Base-by-base conservation (phyloP, 1,140 invertebrate genomes). In the Zaprionus tsacasi region DNA sequence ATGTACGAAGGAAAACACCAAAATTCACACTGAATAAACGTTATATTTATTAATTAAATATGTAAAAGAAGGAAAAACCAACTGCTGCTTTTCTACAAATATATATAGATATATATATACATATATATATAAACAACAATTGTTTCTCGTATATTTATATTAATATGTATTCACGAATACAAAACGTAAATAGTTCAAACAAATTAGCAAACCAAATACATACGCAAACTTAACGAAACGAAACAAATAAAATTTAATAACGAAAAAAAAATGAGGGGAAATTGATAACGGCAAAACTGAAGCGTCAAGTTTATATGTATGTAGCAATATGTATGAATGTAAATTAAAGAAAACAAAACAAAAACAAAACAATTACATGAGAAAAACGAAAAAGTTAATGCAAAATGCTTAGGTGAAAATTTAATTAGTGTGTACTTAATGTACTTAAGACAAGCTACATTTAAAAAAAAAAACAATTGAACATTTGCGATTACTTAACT, bases 41-140 rank as follows among this genome's bases (percentile, higher is more conserved):
- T 88, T 88, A 88, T 88, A 88, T 88, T 88, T 89, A 88, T 88
- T 88, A 83, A 88, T 81, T 75, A 82, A 88, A 82, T 88, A 87
- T 76, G 72, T 65, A 70, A 81, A 70, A 55, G n/a, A 64, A 36
- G 21, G 55, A 70, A 36, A 85, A 78, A 78, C 59, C 60, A 86
- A 85, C 75, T 73, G 76, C 82, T 87, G 82, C 82, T 87, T 87
- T 87, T 88, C 78, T 88, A 89, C 75, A 83, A 89, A 78, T 52
- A 82, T 17, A 72, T 60, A 81, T 52, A 63, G 55, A 65, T 50
- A 57, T 56, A 80, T 66, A n/a, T n/a, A n/a, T n/a, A n/a, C n/a
- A n/a, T n/a, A n/a, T n/a, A 75, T 67, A 81, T 48, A 74, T 40
- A 81, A 78, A 77, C 79, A 75, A 78, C 54, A 87, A 81, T 88